phyloP scores from a whole-genome alignment of 2,797 vertebrate species.

The Sebastes iracundus region DNA sequence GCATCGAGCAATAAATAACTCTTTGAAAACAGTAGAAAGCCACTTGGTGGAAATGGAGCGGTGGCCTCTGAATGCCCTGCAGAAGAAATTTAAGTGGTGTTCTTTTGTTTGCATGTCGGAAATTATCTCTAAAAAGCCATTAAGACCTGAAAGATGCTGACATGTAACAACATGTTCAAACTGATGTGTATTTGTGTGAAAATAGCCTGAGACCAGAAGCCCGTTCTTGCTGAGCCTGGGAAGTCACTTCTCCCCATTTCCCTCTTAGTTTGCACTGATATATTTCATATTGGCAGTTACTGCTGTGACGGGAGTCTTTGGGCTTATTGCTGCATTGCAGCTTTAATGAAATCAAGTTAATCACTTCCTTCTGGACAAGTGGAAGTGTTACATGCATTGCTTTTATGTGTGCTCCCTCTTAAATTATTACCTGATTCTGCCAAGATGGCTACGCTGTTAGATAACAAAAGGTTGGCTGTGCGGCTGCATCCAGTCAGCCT shows the following conservation, averaged over 20 bases:
- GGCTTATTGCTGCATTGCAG: slow-evolving; percentile 60
- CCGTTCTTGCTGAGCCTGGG: slow-evolving; percentile 21
- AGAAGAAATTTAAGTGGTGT: neutral
- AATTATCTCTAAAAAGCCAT: slow-evolving; percentile 25
- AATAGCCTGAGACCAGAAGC: slow-evolving; percentile 23
- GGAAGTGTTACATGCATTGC: slow-evolving; percentile 25
- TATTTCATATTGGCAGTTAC: slow-evolving; percentile 59
- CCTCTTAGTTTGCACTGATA: slow-evolving; percentile 23
- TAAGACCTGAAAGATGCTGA: slow-evolving; percentile 43
- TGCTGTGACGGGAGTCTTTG: slow-evolving; percentile 41
- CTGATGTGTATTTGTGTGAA: slow-evolving; percentile 19
- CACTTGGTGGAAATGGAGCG: neutral
- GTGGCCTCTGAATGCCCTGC: slow-evolving; percentile 13
- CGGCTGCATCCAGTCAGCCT: slow-evolving; percentile 61
- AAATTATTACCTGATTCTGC: slow-evolving; percentile 35
- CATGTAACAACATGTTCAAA: slow-evolving; percentile 19
- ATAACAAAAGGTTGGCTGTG: slow-evolving; percentile 54
- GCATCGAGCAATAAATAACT: neutral
- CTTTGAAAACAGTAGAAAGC: slow-evolving; percentile 7
- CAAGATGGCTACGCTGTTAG: slow-evolving; percentile 33
- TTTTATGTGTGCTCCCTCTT: slow-evolving; percentile 26
- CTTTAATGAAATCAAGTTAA: slow-evolving; percentile 65
- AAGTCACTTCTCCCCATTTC: slow-evolving; percentile 33
- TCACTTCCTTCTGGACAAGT: slow-evolving; percentile 49
- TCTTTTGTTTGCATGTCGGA: slow-evolving; percentile 30